Conservation (phyloP, 1,140 invertebrate species). For the Tribolium madens region DNA sequence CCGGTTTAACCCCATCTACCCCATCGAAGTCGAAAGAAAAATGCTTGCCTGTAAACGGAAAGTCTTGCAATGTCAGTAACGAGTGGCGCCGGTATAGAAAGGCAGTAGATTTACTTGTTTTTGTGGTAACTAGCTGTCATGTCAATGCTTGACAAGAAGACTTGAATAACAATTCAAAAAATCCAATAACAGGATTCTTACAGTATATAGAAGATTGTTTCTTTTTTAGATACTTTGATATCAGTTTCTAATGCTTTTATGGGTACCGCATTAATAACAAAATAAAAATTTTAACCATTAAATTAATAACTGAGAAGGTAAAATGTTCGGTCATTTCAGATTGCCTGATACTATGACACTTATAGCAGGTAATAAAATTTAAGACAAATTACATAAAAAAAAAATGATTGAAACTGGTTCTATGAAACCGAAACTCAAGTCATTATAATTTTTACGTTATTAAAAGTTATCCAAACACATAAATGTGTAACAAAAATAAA, state of each 20-base stretch:
- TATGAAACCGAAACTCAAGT: no score
- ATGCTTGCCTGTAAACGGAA: slow-evolving; percentile 21
- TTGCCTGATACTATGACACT: no score
- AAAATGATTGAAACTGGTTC: no score
- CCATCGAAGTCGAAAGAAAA: neutral
- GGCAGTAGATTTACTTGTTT: slow-evolving; percentile 54
- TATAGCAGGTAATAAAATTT: no score
- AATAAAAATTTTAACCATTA: no score
- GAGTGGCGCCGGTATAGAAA: slow-evolving; percentile 55
- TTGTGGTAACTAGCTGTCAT: slow-evolving; percentile 57
- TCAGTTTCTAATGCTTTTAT: neutral
- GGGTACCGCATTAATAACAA: neutral
- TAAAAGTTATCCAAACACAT: neutral
- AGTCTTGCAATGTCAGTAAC: slow-evolving; percentile 51
- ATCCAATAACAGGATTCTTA: slow-evolving; percentile 56
- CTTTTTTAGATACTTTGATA: slow-evolving; percentile 7
- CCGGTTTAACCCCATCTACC: slow-evolving; percentile 16
- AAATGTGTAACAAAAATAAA: neutral
- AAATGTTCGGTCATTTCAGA: no score
- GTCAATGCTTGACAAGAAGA: slow-evolving; percentile 53
- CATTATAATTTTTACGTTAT: no score
- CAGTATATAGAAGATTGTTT: slow-evolving; percentile 17
- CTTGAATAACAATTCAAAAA: slow-evolving; percentile 56
- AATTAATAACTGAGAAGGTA: no score
- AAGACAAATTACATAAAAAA: no score